phyloP scores from a whole-genome alignment of 2,797 vertebrate species.

The Leucoraja ocellata region DNA sequence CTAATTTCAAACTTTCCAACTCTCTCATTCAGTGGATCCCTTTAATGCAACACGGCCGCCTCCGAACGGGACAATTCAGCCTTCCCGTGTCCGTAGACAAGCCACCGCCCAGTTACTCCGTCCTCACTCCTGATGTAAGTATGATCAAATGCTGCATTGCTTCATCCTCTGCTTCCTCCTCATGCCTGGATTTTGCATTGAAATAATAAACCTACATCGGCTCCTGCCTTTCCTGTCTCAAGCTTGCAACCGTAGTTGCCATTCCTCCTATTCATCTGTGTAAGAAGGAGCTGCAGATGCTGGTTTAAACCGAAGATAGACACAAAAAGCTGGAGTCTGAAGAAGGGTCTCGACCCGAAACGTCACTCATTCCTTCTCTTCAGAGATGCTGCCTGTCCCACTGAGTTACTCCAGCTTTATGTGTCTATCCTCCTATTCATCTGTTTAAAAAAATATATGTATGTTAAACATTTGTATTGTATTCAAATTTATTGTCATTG shows the following conservation, averaged over 20 bases:
- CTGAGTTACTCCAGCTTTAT: too few relatives aligned
- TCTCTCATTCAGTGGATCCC: constrained; percentile 74
- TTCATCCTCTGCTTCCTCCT: not conserved
- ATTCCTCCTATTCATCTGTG: not conserved
- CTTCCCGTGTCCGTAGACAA: constrained; percentile 83
- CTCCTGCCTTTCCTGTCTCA: not conserved
- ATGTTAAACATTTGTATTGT: not conserved
- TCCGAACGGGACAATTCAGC: constrained; percentile 76
- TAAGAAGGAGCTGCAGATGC: not conserved
- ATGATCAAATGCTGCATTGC: not conserved
- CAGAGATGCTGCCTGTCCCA: too few relatives aligned
- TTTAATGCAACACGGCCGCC: constrained; percentile 79
- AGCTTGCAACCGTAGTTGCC: not conserved
- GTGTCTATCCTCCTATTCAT: not conserved
- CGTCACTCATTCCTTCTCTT: too few relatives aligned
- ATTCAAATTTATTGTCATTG: too few relatives aligned
- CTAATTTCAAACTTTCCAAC: not conserved
- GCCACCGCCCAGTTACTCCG: constrained; percentile 81
- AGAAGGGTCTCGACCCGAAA: too few relatives aligned
- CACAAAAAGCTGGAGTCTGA: too few relatives aligned
- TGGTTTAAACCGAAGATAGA: too few relatives aligned
- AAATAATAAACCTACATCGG: not conserved
- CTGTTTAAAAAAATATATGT: not conserved
- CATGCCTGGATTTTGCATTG: too few relatives aligned
- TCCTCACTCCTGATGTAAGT: constrained; percentile 84